These are phyloP conservation scores for Margarornis squamiger DNA, from an alignment of 2,797 vertebrate species.

Conservation along the genomic window DNA sequence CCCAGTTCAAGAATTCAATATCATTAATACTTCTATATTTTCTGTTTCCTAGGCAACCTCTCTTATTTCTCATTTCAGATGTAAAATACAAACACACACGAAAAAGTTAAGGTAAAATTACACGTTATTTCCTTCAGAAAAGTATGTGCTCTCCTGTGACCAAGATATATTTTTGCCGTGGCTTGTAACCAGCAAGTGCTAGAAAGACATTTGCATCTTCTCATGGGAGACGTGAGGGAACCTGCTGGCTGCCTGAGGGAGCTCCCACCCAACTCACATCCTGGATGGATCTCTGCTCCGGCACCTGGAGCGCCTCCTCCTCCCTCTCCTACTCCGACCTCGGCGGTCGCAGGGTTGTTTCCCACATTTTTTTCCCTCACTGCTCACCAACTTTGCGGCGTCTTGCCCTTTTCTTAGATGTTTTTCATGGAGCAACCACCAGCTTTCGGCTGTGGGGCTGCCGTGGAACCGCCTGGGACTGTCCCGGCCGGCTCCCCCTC, in stretches of 20 bases:
- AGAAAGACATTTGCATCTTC: neutral
- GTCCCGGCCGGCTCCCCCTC: neutral
- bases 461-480: rapidly evolving
- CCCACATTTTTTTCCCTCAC: neutral
- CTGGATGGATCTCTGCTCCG: too few relatives aligned
- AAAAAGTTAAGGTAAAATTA: neutral
- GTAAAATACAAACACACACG: neutral
- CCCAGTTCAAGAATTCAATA: neutral
- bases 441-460: rapidly evolving
- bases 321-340: neutral
- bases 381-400: neutral
- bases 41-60: neutral
- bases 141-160: neutral
- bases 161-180: neutral
- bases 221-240: neutral
- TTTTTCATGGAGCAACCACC: rapidly evolving
- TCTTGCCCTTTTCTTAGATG: rapidly evolving
- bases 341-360: rapidly evolving
- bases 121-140: neutral
- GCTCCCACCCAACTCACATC: rapidly evolving
- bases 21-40: neutral
- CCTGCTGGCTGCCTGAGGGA: neutral
- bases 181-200: neutral
- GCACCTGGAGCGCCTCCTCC: neutral
- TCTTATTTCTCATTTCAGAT: neutral